A percentile compares a stretch with the other conserved stretches of the same genome.
phyloP scores from a whole-genome alignment of 2,113 vertebrate species.

The Lucifuga dentata region DNA sequence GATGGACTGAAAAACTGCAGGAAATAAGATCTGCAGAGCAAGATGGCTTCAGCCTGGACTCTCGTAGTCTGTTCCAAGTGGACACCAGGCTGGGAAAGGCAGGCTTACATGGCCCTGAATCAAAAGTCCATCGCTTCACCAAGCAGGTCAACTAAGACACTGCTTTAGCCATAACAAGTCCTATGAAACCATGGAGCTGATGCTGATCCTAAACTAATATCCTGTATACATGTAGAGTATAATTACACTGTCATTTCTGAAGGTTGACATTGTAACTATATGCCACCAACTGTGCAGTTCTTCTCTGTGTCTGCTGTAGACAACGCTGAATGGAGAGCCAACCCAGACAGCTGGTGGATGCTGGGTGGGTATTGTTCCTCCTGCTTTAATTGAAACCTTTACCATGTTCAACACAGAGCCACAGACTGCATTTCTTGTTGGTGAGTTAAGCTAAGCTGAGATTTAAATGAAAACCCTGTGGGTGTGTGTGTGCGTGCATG shows the following conservation, averaged over 20 bases:
- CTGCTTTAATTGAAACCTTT: constrained; percentile 79
- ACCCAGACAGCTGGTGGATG: constrained; percentile 68
- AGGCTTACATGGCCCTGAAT: constrained; percentile 1
- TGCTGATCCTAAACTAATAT: constrained; percentile 58
- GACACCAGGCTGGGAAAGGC: constrained; percentile 18
- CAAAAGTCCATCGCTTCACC: constrained; percentile 20
- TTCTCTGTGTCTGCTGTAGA: constrained; percentile 32
- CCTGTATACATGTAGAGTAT: constrained; percentile 47
- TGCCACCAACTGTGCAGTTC: constrained; percentile 33
- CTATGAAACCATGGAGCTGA: constrained; percentile 41
- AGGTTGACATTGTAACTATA: constrained; percentile 51
- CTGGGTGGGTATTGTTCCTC: constrained; percentile 71
- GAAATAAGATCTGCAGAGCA: constrained; percentile 47
- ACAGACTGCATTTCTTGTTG: constrained; percentile 81
- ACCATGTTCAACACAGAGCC: constrained; percentile 78
- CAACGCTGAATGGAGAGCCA: constrained; percentile 37
- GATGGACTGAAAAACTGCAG: constrained; percentile 61
- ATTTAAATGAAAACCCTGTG: constrained; percentile 79
- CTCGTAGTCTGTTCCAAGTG: constrained; percentile 9
- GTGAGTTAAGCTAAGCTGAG: constrained; percentile 78
- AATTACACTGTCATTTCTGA: constrained; percentile 48
- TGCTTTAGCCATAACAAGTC: constrained; percentile 7
- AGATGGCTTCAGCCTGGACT: constrained; percentile 53
- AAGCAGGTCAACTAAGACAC: constrained; percentile 34
- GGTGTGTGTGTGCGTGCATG: constrained; percentile 49